Evolutionary conservation across 2,888 invertebrate genomes (phyloP), one percentile per base, ranked within the genome.

Genomic region (Panopea generosa): DNA sequence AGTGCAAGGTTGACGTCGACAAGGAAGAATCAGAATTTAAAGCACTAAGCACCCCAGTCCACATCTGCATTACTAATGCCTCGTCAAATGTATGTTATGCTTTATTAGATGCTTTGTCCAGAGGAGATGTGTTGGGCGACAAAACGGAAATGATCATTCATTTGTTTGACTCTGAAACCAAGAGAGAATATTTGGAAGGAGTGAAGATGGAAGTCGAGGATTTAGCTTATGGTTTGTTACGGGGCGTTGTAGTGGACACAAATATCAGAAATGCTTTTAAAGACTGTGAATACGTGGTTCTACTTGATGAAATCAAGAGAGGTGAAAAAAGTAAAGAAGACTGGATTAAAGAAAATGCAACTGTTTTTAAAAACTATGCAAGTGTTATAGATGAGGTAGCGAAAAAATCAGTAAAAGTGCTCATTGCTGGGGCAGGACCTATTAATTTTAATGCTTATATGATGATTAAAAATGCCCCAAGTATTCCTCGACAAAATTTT

Each of bases 31-130:
- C 66, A 6, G 83, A 78, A 18, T 84, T 77, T 59, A 83, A 76
- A 60, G 83, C 84, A 0, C 65, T 63, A 6, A 89, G 87, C 59
- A 84, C 89, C 2, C 92, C 91, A 2, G 66, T 91, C 0, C 83
- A 89, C 62, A 82, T 92, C 4, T 91, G 91, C 73, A 88, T 92
- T 50, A 90, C 91, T 4, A 89, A 87, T 72, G 92, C 92, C 16
- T 77, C 75, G n/a, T 86, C 84, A 38, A 79, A 84, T 24, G 82
- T 87, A 0, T 87, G 87, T 61, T 92, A 91, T 61, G 57, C 70
- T 61, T 56, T 92, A 63, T 75, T 91, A 1, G 73, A 86, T 55
- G 43, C 81, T 18, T 77, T 92, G 4, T 84, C 84, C 24, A 72
- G 82, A n/a, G 91, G 92, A 1, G 87, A 91, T 43, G 87, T 91